phyloP scores from a whole-genome alignment of 2,113 vertebrate genomes.

The Phrynocephalus versicolor region DNA sequence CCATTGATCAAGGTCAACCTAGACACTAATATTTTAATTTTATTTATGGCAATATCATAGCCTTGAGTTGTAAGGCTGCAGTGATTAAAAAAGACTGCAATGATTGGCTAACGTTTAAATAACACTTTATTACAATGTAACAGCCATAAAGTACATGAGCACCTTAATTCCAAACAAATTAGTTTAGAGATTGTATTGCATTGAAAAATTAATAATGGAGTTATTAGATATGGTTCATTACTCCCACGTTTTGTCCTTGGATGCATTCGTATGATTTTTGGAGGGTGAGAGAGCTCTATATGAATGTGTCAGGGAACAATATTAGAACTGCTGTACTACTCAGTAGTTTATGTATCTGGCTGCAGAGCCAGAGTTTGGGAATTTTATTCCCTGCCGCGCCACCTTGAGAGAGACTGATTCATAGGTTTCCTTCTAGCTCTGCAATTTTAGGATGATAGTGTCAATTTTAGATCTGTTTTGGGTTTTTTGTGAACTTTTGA shows the following conservation, averaged over 20 bases:
- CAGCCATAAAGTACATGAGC: conserved; percentile 48
- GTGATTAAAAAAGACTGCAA: conserved; percentile 9
- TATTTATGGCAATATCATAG: conserved; percentile 1
- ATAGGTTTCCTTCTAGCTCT: too few species aligned
- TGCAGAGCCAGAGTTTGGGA: too few species aligned
- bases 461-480: background rate
- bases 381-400: too few species aligned
- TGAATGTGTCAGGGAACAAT: background rate
- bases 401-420: too few species aligned
- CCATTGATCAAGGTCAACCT: conserved; percentile 8
- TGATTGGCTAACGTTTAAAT: conserved; percentile 25
- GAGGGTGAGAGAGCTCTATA: background rate
- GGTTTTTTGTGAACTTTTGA: background rate
- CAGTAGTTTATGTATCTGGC: too few species aligned
- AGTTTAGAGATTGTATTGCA: conserved; percentile 44
- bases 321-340: too few species aligned
- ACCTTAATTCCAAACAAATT: conserved; percentile 58
- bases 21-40: conserved; percentile 20
- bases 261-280: background rate
- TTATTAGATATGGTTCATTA: conserved; percentile 56
- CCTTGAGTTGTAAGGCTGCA: background rate
- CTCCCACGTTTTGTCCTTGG: conserved; percentile 27
- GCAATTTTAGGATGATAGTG: too few species aligned
- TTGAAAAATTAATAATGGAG: conserved; percentile 46
- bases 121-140: conserved; percentile 29